These are phyloP conservation scores for Phoenoteleia sp. DNA, from an alignment of 2,888 invertebrate species.

Conservation along the genomic window DNA sequence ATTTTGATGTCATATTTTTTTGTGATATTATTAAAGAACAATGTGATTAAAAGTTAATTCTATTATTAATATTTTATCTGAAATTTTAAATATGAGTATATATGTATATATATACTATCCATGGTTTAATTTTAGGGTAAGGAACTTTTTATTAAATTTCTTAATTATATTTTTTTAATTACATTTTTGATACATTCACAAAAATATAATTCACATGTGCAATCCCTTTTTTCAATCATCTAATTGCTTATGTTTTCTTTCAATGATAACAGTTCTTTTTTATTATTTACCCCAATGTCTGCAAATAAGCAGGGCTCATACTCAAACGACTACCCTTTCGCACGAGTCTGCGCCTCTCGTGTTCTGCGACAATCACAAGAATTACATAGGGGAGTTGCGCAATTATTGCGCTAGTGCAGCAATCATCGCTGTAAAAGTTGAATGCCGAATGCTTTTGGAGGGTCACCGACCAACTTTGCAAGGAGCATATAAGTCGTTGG, in stretches of 20 bases:
- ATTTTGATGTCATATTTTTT: too few species aligned
- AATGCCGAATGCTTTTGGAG: constrained; percentile 73
- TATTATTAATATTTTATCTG: too few species aligned
- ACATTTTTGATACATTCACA: too few species aligned
- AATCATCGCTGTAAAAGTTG: constrained; percentile 81
- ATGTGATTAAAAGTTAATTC: too few species aligned
- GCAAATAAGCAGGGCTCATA: constrained; percentile 62
- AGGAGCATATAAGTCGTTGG: constrained; percentile 38
- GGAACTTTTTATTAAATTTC: too few species aligned
- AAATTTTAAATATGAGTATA: too few species aligned
- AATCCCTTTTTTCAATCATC: too few species aligned
- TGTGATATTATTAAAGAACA: too few species aligned
- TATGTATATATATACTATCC: too few species aligned
- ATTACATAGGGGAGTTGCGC: constrained; percentile 83
- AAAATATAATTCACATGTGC: too few species aligned
- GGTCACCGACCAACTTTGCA: constrained; percentile 50
- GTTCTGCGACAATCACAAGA: constrained; percentile 70
- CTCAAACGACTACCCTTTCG: constrained; percentile 62
- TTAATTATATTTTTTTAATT: too few species aligned
- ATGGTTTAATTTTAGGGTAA: too few species aligned
- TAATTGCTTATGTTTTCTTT: constrained; percentile 1
- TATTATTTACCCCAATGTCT: constrained; percentile 63
- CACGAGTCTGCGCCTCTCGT: constrained; percentile 56
- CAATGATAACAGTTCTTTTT: constrained; percentile 43
- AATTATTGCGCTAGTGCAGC: constrained; percentile 84